Evolutionary conservation across 2,797 vertebrate species (phyloP), one percentile per base, ranked within the genome.

Genomic region (Onychomys torridus): DNA sequence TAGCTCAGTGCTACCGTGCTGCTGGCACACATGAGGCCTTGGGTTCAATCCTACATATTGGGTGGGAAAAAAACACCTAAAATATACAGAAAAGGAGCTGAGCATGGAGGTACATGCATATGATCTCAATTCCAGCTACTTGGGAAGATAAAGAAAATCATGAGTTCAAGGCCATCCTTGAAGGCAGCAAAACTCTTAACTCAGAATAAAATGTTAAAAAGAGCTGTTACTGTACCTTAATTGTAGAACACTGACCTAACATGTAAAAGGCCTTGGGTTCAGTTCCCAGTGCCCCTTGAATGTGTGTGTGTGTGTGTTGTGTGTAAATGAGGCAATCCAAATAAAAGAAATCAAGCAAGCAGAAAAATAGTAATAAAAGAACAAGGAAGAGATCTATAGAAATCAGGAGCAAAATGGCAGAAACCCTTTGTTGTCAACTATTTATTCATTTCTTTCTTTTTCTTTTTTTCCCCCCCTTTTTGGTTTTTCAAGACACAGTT

Each of bases 241-340:
- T 65, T 4, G 29, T 13, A 84, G 61, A 84, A 32, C 8, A 46
- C 29, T 27, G 9, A 52, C 82, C 61, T 84, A 46, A 61, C 37
- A 63, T 43, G 40, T 32, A 43, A 13, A 37, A 65, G 16, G 19
- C 10, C 43, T 6, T 67, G 32, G 63, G 5, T 85, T 49, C 32
- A 21, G 32, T 34, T 29, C 37, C 79, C 55, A 82, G 17, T n/a
- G 49, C 49, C 49, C 49, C 49, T 52, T 52, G 49, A 52, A 52
- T 52, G 12, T 52, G 49, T 52, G 49, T 52, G 49, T 55, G 77
- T 55, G 49, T 10, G 77, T 55, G 49, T 55, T 55, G 49, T 55
- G 43, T 52, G 29, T 11, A 52, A 52, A 84, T 67, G 83, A 85
- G 43, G 83, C 40, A 65, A 46, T 85, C 49, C 89, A 97, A 92